Conservation (phyloP, 2,888 invertebrate species). For the Cartodere bifasciata region DNA sequence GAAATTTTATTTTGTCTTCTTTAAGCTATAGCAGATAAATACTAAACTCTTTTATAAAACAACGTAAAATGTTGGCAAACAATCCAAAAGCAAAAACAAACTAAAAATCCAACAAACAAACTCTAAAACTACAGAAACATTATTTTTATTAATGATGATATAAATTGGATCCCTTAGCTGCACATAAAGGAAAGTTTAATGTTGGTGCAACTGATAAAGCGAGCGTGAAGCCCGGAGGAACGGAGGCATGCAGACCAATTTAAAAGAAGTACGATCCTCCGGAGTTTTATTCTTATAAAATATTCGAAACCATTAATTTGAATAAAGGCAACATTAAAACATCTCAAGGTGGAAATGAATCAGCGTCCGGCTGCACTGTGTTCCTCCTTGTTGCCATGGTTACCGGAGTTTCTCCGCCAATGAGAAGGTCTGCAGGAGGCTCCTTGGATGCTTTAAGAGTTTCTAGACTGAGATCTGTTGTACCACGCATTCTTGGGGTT, state of each 20-base stretch:
- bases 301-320: slow-evolving; percentile 35
- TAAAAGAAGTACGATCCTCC: slow-evolving; percentile 29
- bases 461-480: too few relatives aligned
- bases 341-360: slow-evolving; percentile 38
- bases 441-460: slow-evolving; percentile 33
- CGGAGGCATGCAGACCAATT: slow-evolving; percentile 26
- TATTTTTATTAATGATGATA: too few relatives aligned
- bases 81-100: too few relatives aligned
- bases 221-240: too few relatives aligned
- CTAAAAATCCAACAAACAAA: too few relatives aligned
- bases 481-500: too few relatives aligned
- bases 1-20: too few relatives aligned
- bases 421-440: slow-evolving; percentile 31
- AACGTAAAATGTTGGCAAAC: too few relatives aligned
- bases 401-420: slow-evolving; percentile 32
- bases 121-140: too few relatives aligned
- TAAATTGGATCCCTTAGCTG: too few relatives aligned
- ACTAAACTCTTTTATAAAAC: too few relatives aligned
- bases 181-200: not conserved
- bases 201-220: not conserved
- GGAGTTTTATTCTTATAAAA: slow-evolving; percentile 33
- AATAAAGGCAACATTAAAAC: slow-evolving; percentile 38
- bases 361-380: slow-evolving; percentile 31
- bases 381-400: slow-evolving; percentile 35
- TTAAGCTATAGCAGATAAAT: too few relatives aligned